These are phyloP conservation scores for Scatophagus argus DNA, from an alignment of 2,113 vertebrate genomes.

Conservation along the genomic window DNA sequence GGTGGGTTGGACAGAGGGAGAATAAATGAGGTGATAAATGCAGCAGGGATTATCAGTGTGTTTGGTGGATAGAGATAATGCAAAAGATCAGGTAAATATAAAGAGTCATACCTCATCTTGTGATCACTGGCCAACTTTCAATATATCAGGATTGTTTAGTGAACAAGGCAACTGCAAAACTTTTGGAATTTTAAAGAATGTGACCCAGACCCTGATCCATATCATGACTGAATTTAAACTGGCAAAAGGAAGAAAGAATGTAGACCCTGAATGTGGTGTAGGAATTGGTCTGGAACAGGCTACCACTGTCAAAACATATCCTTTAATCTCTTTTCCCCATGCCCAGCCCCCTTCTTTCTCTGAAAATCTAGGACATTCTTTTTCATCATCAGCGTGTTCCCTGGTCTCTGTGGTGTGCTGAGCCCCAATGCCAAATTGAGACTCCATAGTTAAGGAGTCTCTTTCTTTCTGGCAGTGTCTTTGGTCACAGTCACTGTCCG, in stretches of 20 bases:
- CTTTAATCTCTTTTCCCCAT: constrained; percentile 70
- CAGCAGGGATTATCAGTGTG: not conserved
- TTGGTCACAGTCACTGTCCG: constrained; percentile 34
- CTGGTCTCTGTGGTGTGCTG: constrained; percentile 67
- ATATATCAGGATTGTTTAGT: not conserved
- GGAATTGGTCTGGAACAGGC: constrained; percentile 59
- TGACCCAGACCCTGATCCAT: not conserved
- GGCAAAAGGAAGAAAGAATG: constrained; percentile 30
- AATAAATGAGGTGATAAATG: not conserved
- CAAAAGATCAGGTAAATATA: constrained; percentile 1
- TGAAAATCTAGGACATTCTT: constrained; percentile 80
- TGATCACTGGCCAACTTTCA: not conserved
- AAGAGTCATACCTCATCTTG: not conserved
- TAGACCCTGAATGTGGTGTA: constrained; percentile 28
- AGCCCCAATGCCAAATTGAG: constrained; percentile 63
- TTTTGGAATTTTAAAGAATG: constrained; percentile 10
- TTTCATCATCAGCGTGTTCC: constrained; percentile 73
- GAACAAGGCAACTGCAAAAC: not conserved
- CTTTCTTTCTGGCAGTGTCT: constrained; percentile 56
- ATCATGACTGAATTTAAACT: constrained; percentile 13
- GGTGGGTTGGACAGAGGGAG: not conserved
- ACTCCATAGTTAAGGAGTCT: constrained; percentile 68
- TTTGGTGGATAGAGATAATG: constrained; percentile 5
- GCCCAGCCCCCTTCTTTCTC: constrained; percentile 63
- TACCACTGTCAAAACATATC: constrained; percentile 73